Conservation (phyloP, 2,888 invertebrate genomes). For the Eupeodes latifasciatus region DNA sequence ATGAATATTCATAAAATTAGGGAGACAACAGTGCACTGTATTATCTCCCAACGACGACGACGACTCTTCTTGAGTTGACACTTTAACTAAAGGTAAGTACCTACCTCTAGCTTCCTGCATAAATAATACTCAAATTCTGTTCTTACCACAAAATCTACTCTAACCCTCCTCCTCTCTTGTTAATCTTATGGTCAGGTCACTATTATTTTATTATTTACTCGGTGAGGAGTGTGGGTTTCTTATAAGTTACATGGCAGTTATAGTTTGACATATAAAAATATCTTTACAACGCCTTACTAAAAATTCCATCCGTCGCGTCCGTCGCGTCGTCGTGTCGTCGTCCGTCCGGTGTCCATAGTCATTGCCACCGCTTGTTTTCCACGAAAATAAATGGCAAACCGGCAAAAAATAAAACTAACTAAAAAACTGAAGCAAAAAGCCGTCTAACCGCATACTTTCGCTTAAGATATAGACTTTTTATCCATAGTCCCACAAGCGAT, state of each 20-base stretch:
- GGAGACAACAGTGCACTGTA: background rate
- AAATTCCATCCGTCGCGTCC: background rate
- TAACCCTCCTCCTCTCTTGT: background rate
- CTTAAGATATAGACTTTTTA: slow-evolving; percentile 18
- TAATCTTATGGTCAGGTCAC: background rate
- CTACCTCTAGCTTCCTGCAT: no score
- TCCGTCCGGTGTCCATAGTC: background rate
- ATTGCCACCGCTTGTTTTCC: slow-evolving; percentile 2
- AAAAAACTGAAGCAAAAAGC: slow-evolving; percentile 37
- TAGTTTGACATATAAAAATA: background rate
- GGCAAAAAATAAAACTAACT: slow-evolving; percentile 11
- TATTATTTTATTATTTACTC: background rate
- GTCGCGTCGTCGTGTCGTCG: no score
- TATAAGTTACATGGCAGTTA: slow-evolving; percentile 8
- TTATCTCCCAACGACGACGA: background rate
- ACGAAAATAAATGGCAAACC: slow-evolving; percentile 36
- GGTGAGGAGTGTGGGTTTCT: background rate
- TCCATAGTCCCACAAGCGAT: background rate
- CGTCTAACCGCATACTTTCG: slow-evolving; percentile 56
- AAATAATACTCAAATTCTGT: background rate
- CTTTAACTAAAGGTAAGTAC: background rate
- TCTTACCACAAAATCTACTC: slow-evolving; percentile 11
- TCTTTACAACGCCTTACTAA: slow-evolving; percentile 41
- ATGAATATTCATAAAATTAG: background rate
- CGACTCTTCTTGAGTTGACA: slow-evolving; percentile 23